Conservation (phyloP, 2,888 invertebrate genomes). For the Automeris io region DNA sequence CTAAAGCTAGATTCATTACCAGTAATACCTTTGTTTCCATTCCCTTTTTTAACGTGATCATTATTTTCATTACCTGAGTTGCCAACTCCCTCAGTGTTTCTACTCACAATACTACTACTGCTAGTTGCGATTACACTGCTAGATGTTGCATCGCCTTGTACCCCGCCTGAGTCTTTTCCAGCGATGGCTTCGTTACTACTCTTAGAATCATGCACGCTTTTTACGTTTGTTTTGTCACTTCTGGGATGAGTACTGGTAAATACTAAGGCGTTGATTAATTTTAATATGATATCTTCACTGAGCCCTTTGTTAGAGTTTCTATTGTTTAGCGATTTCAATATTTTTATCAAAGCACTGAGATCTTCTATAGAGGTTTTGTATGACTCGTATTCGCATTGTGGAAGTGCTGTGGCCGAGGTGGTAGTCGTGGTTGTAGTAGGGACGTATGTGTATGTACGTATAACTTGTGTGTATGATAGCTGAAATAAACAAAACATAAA, state of each 20-base stretch:
- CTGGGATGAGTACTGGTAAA: not conserved
- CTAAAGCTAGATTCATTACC: constrained; percentile 7
- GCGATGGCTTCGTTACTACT: not conserved
- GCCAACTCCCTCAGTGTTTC: not conserved
- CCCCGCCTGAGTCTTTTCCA: not conserved
- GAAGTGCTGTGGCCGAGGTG: not conserved
- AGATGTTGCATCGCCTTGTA: not conserved
- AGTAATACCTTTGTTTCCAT: not conserved
- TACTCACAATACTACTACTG: not conserved
- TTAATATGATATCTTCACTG: constrained; percentile 11
- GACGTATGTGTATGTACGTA: not conserved
- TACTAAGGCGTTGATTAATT: constrained; percentile 14
- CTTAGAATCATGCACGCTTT: not conserved
- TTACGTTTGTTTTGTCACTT: not conserved
- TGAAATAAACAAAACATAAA: not conserved
- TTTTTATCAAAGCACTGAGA: constrained; percentile 6
- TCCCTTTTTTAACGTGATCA: not conserved
- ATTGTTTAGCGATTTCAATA: constrained; percentile 12
- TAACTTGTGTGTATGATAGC: not conserved
- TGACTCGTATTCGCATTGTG: not conserved
- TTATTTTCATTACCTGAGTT: not conserved
- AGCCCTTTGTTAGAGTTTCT: constrained; percentile 8
- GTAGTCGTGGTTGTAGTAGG: not conserved
- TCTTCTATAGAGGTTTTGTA: constrained; percentile 4
- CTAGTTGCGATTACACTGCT: not conserved